Conservation (phyloP, 23 tunicate genomes). For the Botrylloides violaceus region DNA sequence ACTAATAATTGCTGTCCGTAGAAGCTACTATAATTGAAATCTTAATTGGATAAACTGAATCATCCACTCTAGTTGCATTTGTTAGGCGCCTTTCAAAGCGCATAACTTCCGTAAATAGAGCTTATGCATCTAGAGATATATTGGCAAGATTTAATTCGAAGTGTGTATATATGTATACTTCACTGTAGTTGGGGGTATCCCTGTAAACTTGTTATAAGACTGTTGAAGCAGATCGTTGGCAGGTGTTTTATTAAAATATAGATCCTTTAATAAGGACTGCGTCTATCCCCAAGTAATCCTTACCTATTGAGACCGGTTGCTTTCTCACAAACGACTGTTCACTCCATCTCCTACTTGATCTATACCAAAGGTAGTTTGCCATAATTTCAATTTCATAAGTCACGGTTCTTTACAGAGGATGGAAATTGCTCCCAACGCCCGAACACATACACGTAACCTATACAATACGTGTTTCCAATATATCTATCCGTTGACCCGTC, state of each 20-base stretch:
- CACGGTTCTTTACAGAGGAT: background rate
- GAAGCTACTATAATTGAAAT: background rate
- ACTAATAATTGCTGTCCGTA: background rate
- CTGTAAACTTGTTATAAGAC: background rate
- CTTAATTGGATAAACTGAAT: background rate
- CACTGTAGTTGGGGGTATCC: background rate
- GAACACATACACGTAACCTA: background rate
- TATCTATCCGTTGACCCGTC: no score
- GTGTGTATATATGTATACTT: no score
- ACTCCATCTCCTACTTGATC: background rate
- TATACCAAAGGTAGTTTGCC: background rate
- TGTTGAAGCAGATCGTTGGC: slow-evolving; percentile 2
- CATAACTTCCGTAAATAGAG: no score
- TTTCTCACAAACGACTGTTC: slow-evolving; percentile 7
- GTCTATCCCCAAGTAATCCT: slow-evolving; percentile 18
- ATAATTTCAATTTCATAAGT: background rate
- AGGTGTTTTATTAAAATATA: slow-evolving; percentile 24
- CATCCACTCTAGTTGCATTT: background rate
- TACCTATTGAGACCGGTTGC: background rate
- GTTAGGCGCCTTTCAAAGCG: background rate
- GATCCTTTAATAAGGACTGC: slow-evolving; percentile 19
- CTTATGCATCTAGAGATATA: background rate
- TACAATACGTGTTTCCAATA: background rate
- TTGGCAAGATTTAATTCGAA: background rate
- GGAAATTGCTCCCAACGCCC: background rate